A percentile compares a stretch with the other conserved stretches of the same genome.
Conservation (phyloP, 2,888 invertebrate genomes). For the Idaea biselata region DNA sequence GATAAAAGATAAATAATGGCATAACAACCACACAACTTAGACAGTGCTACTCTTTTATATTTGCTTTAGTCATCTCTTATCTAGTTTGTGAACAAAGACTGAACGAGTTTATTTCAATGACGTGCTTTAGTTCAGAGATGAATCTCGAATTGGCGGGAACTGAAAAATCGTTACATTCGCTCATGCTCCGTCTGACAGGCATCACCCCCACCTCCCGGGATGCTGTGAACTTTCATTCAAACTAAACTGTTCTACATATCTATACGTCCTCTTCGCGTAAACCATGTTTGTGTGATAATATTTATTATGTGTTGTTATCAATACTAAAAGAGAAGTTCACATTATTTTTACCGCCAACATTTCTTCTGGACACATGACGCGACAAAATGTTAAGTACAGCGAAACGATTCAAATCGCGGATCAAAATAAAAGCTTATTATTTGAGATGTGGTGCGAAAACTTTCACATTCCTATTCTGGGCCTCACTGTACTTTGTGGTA, state of each 20-base stretch:
- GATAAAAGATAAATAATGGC: background rate
- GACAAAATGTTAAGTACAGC: conserved; percentile 56
- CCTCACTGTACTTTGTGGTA: conserved; percentile 66
- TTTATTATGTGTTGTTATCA: conserved; percentile 16
- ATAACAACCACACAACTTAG: background rate
- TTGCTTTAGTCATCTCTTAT: background rate
- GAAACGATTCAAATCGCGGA: conserved; percentile 57
- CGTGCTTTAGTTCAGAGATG: conserved; percentile 30
- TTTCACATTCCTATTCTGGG: conserved; percentile 72
- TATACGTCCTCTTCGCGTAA: conserved; percentile 25
- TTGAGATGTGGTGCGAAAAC: conserved; percentile 73
- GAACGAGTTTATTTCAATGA: background rate
- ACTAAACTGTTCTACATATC: conserved; percentile 24
- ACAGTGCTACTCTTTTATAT: background rate
- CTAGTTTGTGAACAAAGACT: background rate
- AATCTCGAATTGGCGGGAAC: conserved; percentile 42
- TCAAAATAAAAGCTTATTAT: conserved; percentile 61
- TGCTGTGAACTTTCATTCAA: conserved; percentile 51
- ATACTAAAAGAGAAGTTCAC: conserved; percentile 20
- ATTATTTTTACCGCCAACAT: conserved; percentile 24
- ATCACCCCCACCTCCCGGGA: conserved; percentile 40
- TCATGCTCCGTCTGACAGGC: conserved; percentile 63
- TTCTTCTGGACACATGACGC: conserved; percentile 54
- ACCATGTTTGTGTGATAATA: conserved; percentile 39
- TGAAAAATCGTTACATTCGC: conserved; percentile 73